Conservation (phyloP, 2,888 invertebrate species). For the Ischnura elegans region DNA sequence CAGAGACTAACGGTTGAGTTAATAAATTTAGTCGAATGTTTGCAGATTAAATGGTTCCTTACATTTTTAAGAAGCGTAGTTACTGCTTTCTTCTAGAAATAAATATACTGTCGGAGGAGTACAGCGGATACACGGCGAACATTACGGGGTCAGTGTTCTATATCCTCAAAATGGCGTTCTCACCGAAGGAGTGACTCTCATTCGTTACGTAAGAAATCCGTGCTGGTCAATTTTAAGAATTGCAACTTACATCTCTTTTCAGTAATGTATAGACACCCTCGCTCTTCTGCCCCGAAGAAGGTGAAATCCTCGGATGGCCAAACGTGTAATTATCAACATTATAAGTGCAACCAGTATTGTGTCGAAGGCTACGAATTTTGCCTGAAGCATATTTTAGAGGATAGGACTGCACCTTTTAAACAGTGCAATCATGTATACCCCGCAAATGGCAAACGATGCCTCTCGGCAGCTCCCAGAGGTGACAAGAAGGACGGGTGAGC, state of each 20-base stretch:
- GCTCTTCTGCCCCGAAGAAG: slow-evolving; percentile 44
- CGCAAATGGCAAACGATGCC: slow-evolving; percentile 86
- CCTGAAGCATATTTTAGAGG: slow-evolving; percentile 89
- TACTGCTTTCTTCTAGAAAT: background rate
- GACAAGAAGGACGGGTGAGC: slow-evolving; percentile 86
- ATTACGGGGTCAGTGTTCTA: slow-evolving; percentile 60
- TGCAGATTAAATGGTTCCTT: background rate
- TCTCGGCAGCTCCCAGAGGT: slow-evolving; percentile 86
- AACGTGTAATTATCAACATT: slow-evolving; percentile 47
- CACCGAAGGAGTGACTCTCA: slow-evolving; percentile 18
- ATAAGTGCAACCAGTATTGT: slow-evolving; percentile 83
- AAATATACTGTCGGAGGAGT: background rate
- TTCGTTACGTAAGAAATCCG: background rate
- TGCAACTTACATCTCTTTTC: background rate
- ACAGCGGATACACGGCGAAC: slow-evolving; percentile 7
- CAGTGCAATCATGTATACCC: slow-evolving; percentile 87
- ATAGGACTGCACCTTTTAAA: slow-evolving; percentile 90
- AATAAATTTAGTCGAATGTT: background rate
- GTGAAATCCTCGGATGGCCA: slow-evolving; percentile 42
- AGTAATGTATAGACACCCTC: slow-evolving; percentile 62
- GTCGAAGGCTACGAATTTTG: slow-evolving; percentile 89
- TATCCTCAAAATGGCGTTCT: slow-evolving; percentile 42
- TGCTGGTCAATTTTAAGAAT: background rate
- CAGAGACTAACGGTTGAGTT: background rate
- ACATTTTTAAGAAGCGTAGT: background rate